Evolutionary conservation across 2,888 invertebrate species (phyloP), one percentile per base, ranked within the genome.

Genomic region (Limenitis camilla): DNA sequence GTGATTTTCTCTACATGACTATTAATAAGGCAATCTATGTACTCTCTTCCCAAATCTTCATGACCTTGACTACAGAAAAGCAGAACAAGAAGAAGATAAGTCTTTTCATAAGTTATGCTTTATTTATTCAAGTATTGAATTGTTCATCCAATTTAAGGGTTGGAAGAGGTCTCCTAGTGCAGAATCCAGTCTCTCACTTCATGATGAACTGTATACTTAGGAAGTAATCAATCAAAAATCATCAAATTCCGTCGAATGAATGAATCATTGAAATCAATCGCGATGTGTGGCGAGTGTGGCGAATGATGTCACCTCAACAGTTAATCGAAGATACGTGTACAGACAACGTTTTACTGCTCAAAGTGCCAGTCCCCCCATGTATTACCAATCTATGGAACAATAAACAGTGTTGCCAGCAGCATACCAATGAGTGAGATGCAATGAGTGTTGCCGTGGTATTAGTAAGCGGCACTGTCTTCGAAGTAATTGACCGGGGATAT

Each of bases 371-470:
- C 83, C 83, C 80, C 79, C 78, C 80, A 84, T 87, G 86, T 87
- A 87, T 86, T 87, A 87, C 82, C 83, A 70, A 85, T 81, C 85
- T 81, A 82, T 82, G 79, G 81, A 85, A 87, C 86, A 85, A 87
- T 87, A 87, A 86, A 85, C 79, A 73, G 78, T 72, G 71, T 72
- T 79, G 78, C 70, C 61, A 61, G 61, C 64, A 69, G 85, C 82
- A 87, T 86, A 82, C 76, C 74, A 84, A 87, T 85, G 78, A 82
- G 74, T 71, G 73, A 74, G 76, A 85, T 83, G 78, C 86, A 81
- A 70, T 74, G 69, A 67, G 72, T 79, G 76, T 73, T 73, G 77
- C 78, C 72, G 74, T 74, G 78, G 77, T 79, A 85, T 85, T 84
- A 83, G 86, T 84, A 85, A 71, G 76, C 85, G 69, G 68, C 71